These are phyloP conservation scores for Drosophila mauritiana DNA, from an alignment of 1,140 invertebrate species.

Conservation along the genomic window DNA sequence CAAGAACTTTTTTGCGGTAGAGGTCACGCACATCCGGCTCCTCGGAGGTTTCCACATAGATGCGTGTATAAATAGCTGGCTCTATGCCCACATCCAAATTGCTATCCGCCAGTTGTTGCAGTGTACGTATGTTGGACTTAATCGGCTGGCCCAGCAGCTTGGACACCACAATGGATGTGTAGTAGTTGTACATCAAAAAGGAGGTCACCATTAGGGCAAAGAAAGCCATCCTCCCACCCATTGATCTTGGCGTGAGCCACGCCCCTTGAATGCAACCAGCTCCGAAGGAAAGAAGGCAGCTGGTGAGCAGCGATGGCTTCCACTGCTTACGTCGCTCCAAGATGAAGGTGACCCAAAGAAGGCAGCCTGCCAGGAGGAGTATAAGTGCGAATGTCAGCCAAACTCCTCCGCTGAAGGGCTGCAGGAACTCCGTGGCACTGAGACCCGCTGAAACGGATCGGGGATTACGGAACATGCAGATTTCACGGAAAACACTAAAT, in stretches of 20 bases:
- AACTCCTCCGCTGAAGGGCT: constrained; percentile 71
- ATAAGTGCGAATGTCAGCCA: constrained; percentile 63
- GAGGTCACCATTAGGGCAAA: constrained; percentile 66
- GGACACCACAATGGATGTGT: constrained; percentile 79
- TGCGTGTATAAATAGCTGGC: constrained; percentile 55
- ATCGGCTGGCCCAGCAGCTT: constrained; percentile 61
- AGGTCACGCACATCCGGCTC: constrained; percentile 43
- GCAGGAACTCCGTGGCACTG: constrained; percentile 60
- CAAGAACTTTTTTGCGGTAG: constrained; percentile 57
- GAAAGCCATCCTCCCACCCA: constrained; percentile 75
- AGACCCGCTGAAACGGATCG: constrained; percentile 51
- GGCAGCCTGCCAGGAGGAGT: constrained; percentile 46
- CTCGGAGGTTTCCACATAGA: constrained; percentile 55
- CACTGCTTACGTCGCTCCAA: constrained; percentile 42
- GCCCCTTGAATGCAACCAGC: constrained; percentile 74
- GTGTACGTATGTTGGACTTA: constrained; percentile 68
- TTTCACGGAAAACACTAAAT: constrained; percentile 57
- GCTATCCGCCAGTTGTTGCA: constrained; percentile 77
- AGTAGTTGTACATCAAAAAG: constrained; percentile 80
- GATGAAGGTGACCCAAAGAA: constrained; percentile 69
- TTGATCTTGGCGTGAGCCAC: constrained; percentile 64
- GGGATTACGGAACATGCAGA: constrained; percentile 79
- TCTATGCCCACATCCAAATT: constrained; percentile 68
- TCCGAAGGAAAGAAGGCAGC: constrained; percentile 72
- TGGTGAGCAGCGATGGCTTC: constrained; percentile 65